A percentile compares a stretch with the other conserved stretches of the same genome.
Conservation (phyloP, 2,797 vertebrate species). For the Prionace glauca region DNA sequence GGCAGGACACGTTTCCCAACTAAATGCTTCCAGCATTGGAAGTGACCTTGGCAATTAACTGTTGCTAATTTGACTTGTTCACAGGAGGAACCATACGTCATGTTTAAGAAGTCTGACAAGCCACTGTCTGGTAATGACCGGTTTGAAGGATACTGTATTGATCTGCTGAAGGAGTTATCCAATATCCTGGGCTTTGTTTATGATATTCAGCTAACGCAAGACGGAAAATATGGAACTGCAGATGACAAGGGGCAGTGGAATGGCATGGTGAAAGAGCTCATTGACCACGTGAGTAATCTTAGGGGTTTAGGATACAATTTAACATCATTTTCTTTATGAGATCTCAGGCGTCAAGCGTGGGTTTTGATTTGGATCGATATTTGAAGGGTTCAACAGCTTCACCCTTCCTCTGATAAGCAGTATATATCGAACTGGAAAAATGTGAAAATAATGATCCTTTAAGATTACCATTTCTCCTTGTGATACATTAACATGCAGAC, state of each 20-base stretch:
- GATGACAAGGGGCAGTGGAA: constrained; percentile 99
- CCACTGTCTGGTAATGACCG: constrained; percentile 88
- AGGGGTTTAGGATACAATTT: not conserved
- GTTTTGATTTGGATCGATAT: not conserved
- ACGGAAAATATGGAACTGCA: constrained; percentile 87
- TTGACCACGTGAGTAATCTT: constrained; percentile 83
- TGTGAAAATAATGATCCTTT: not conserved
- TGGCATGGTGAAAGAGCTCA: constrained; percentile 92
- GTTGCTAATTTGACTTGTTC: constrained; percentile 38
- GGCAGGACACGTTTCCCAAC: not conserved
- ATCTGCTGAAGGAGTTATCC: constrained; percentile 89
- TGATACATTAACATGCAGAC: not conserved
- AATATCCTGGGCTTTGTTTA: constrained; percentile 87
- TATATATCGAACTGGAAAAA: not conserved
- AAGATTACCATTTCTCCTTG: not conserved
- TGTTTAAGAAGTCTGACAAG: constrained; percentile 96
- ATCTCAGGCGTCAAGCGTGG: not conserved
- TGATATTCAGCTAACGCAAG: constrained; percentile 89
- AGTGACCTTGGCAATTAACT: constrained; percentile 36
- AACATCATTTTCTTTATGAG: not conserved
- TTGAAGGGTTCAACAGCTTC: not conserved
- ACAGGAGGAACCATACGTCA: constrained; percentile 96
- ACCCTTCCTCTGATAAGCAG: not conserved
- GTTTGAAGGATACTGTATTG: constrained; percentile 96
- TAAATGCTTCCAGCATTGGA: constrained; percentile 16